These are phyloP conservation scores for Crotalus viridis DNA, from an alignment of 2,113 vertebrate genomes.

Conservation along the genomic window DNA sequence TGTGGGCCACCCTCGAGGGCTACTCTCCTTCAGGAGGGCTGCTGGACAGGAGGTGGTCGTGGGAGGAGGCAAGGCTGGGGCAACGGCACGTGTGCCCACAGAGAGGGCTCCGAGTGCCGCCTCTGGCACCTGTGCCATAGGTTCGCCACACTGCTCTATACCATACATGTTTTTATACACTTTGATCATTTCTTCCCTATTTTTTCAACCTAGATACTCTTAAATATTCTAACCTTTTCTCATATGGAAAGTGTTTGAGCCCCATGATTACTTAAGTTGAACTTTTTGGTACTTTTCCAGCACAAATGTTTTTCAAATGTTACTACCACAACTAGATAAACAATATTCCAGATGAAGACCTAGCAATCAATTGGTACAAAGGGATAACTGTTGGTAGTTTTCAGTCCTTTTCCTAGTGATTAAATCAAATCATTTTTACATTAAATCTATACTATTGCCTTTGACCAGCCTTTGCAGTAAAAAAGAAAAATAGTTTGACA, in stretches of 20 bases:
- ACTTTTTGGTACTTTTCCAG: neutral
- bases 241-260: neutral
- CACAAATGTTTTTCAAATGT: neutral
- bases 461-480: neutral
- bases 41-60: no score
- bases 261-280: neutral
- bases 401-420: neutral
- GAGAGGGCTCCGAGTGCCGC: no score
- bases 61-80: no score
- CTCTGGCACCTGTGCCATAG: no score
- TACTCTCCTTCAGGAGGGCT: no score
- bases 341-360: neutral
- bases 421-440: neutral
- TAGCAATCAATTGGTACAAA: neutral
- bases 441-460: neutral
- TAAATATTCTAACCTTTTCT: neutral
- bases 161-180: neutral
- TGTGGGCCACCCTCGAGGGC: no score
- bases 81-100: no score
- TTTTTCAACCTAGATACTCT: neutral
- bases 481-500: neutral
- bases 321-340: neutral
- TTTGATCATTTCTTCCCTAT: neutral
- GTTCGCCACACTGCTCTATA: no score
- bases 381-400: neutral